phyloP scores from a whole-genome alignment of 2,797 vertebrate species.

The Cetoscarus ocellatus region DNA sequence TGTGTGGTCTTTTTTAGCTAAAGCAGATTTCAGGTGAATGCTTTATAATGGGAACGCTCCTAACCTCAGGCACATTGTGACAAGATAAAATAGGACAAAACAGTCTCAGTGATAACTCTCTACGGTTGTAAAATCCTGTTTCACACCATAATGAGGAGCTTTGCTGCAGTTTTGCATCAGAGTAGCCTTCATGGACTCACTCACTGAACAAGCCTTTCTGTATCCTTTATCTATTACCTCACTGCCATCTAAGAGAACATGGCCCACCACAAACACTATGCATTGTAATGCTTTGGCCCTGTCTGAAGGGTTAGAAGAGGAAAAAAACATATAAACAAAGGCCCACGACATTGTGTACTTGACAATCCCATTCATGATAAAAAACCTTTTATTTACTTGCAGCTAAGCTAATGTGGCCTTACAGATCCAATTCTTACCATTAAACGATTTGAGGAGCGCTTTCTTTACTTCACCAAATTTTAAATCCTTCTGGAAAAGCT shows the following conservation, averaged over 20 bases:
- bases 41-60: too few relatives aligned
- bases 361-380: not conserved
- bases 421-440: not conserved
- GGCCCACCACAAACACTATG: not conserved
- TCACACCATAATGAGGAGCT: not conserved
- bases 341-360: not conserved
- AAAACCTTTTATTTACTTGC: too few relatives aligned
- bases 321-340: not conserved
- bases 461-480: too few relatives aligned
- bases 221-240: not conserved
- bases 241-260: not conserved
- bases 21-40: too few relatives aligned
- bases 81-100: too few relatives aligned
- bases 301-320: not conserved
- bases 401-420: not conserved
- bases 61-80: too few relatives aligned
- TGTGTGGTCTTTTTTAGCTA: too few relatives aligned
- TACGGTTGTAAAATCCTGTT: not conserved
- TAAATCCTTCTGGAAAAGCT: too few relatives aligned
- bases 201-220: not conserved
- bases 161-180: not conserved
- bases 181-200: too few relatives aligned
- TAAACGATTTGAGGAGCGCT: too few relatives aligned
- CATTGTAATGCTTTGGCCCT: not conserved
- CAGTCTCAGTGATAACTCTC: too few relatives aligned